Conservation (phyloP, 2,888 invertebrate species). For the Stenodera caucasica region DNA sequence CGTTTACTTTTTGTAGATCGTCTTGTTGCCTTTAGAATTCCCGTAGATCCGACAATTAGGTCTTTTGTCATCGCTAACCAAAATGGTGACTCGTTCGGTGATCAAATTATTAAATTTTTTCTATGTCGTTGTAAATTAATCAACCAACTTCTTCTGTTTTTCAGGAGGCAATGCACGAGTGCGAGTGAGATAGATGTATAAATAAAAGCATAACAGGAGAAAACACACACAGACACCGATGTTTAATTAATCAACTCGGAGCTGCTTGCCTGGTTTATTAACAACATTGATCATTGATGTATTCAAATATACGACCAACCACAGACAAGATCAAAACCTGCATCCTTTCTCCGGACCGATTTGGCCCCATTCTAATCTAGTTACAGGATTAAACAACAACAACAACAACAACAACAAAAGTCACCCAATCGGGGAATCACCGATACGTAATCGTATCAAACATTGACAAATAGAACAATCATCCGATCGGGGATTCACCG, state of each 20-base stretch:
- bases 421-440: too few species aligned
- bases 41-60: background rate
- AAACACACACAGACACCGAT: constrained; percentile 47
- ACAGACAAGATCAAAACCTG: constrained; percentile 53
- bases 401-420: too few species aligned
- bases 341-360: constrained; percentile 39
- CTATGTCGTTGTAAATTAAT: constrained; percentile 18
- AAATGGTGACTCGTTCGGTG: too few species aligned
- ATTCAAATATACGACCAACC: constrained; percentile 51
- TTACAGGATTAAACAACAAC: constrained; percentile 6
- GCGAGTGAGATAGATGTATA: constrained; percentile 17
- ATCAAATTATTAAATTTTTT: background rate
- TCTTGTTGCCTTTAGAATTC: too few species aligned
- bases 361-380: constrained; percentile 33
- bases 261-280: constrained; percentile 52
- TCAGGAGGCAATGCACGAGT: constrained; percentile 23
- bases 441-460: too few species aligned
- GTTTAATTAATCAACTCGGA: constrained; percentile 57
- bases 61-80: too few species aligned
- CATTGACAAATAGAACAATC: too few species aligned
- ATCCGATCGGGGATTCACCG: too few species aligned
- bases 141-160: constrained; percentile 24
- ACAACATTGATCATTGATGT: constrained; percentile 56
- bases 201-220: constrained; percentile 37
- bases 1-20: too few species aligned